A percentile compares a stretch with the other conserved stretches of the same genome.
These are phyloP conservation scores for Notoglanidium macrostoma DNA, from an alignment of 2,797 vertebrate genomes.

Conservation along the genomic window DNA sequence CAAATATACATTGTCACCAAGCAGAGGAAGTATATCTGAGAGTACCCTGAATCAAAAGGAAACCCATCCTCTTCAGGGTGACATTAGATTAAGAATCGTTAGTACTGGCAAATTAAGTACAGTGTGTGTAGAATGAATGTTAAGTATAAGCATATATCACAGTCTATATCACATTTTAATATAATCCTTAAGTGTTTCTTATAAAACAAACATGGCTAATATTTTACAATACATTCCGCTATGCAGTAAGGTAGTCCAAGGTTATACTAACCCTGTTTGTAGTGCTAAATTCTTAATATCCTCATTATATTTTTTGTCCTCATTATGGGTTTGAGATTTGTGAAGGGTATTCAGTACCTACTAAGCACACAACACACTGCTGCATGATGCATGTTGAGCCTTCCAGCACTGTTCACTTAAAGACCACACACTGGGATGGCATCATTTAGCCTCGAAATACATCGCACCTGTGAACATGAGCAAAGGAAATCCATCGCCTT, in stretches of 20 bases:
- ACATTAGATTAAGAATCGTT: not conserved
- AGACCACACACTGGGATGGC: slow-evolving; percentile 6
- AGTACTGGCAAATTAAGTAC: not conserved
- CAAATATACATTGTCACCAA: not conserved
- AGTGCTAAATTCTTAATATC: not conserved
- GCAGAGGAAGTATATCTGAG: not conserved
- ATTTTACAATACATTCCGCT: not conserved
- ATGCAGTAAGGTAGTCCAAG: not conserved
- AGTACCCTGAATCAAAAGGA: not conserved
- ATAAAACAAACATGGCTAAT: not conserved
- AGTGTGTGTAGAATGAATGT: not conserved
- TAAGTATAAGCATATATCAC: not conserved
- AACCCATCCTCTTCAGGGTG: not conserved
- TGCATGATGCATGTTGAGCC: not conserved
- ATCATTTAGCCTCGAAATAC: slow-evolving; percentile 36
- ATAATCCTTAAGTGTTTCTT: not conserved
- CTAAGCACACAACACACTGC: not conserved
- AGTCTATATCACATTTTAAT: not conserved
- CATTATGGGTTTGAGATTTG: not conserved
- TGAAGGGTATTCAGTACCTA: not conserved
- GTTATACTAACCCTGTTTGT: not conserved
- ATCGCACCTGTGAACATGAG: slow-evolving; percentile 6
- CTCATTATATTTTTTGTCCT: slow-evolving; percentile 5
- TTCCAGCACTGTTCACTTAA: slow-evolving; percentile 5
- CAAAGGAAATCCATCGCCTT: slow-evolving; percentile 30